A percentile compares a stretch with the other conserved stretches of the same genome.
Evolutionary conservation across 2,797 vertebrate species (phyloP).

Genomic region (Brotogeris chrysoptera): DNA sequence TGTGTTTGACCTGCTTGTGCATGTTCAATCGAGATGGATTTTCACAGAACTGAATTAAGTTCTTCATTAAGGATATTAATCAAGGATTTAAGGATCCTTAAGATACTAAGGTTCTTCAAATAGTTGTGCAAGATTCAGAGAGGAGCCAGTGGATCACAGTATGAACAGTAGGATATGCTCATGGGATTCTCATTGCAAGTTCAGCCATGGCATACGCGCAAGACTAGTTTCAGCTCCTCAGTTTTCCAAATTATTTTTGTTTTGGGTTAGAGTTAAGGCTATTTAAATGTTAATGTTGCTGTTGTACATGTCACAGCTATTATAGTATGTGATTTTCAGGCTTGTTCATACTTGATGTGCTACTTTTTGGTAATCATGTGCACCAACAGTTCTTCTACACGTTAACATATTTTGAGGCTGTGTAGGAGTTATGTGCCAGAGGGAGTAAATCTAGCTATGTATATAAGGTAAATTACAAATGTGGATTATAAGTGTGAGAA

Average conservation of each 20-base stretch:
- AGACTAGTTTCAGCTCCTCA: neutral
- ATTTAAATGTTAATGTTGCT: conserved; percentile 25
- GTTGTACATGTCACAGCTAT: neutral
- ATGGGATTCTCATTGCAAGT: neutral
- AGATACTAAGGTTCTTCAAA: neutral
- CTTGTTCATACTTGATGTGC: conserved; percentile 47
- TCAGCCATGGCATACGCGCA: neutral
- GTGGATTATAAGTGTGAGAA: neutral
- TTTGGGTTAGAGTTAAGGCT: conserved; percentile 5
- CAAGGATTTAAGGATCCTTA: too few relatives aligned
- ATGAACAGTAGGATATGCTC: neutral
- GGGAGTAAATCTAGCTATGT: conserved; percentile 55
- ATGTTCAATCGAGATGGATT: neutral
- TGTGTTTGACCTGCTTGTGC: neutral
- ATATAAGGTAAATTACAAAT: conserved; percentile 57
- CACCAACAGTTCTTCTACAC: conserved; percentile 60
- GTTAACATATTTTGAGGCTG: conserved; percentile 58
- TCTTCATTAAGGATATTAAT: too few relatives aligned
- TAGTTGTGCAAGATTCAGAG: neutral
- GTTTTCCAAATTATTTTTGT: conserved; percentile 9
- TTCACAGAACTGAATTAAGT: neutral
- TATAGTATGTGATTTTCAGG: conserved; percentile 45
- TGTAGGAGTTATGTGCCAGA: conserved; percentile 56
- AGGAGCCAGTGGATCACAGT: neutral
- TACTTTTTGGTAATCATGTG: conserved; percentile 48